Base-by-base conservation (phyloP, 2,888 invertebrate genomes). In the Epirrhoe tristata region DNA sequence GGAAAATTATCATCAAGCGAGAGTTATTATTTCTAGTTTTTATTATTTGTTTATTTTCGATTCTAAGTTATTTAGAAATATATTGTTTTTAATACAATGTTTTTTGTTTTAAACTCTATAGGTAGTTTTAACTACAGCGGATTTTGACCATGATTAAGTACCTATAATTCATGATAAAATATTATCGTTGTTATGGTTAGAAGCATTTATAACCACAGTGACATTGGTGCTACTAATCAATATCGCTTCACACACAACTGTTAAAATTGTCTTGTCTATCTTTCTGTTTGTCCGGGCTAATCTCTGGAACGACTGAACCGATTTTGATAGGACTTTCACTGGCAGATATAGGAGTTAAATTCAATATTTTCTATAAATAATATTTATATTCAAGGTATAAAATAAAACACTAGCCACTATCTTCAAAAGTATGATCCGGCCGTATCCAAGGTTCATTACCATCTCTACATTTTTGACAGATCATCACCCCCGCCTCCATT, bases 1-100 rank as follows among this genome's bases (percentile, higher is more conserved):
- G 43, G 74, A 48, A 89, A 89, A 74, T 76, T 80, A 56, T 81
- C 86, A 36, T 81, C 88, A 0, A 59, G 59, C 24, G 90, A 90
- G 48, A 90, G 88, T 75, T 90, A 84, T 80, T 90, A 88, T 69
- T 91, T 88, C 71, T 77, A 54, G 31, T 62, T 66, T 72, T 69
- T 70, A 68, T 57, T 63, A 64, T 52, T 61, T 61, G 39, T 31
- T 58, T 39, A 48, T 66, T 66, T 53, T 57, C 63, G 56, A 56
- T 24, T 24, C 24, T 72, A 70, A 71, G 68, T 57, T 68, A 34
- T 69, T 70, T 67, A 62, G 53, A 39, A 73, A 69, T 73, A 71
- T 63, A 71, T 53, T 59, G 52, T 58, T 46, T 51, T 51, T 6
- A 36, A 31, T 10, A 1, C 14, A 46, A 36, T 36, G 36, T n/a